phyloP scores from a whole-genome alignment of 2,113 vertebrate species.

The Thinocorus orbignyianus region DNA sequence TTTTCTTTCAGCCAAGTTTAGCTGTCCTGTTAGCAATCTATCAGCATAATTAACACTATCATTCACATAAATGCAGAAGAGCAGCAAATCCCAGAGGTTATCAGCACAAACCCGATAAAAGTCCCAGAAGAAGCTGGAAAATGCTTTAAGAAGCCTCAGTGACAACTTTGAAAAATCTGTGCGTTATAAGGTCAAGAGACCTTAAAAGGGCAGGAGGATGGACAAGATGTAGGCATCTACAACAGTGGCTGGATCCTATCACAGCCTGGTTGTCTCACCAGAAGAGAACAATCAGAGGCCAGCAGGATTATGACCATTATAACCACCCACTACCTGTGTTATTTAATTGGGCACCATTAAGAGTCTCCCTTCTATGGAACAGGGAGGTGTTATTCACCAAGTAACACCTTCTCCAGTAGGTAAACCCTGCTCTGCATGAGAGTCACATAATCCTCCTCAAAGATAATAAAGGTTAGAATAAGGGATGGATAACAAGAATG shows the following conservation, averaged over 20 bases:
- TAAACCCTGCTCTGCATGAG: background rate
- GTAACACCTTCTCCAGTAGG: background rate
- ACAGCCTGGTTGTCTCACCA: background rate
- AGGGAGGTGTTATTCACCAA: background rate
- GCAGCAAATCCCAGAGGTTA: constrained; percentile 10
- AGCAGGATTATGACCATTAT: background rate
- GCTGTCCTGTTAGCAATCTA: constrained; percentile 34
- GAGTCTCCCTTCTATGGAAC: accelerated
- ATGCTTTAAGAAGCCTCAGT: background rate
- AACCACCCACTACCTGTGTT: accelerated
- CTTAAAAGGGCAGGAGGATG: background rate
- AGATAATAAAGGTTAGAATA: background rate
- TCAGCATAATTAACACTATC: constrained; percentile 25
- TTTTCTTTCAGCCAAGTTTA: constrained; percentile 40
- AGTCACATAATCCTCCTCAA: background rate
- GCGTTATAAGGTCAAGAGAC: background rate
- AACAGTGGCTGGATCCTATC: background rate
- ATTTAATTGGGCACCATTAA: background rate
- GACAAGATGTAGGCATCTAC: background rate
- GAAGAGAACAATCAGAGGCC: background rate
- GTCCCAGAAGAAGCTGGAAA: background rate
- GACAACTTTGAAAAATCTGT: background rate
- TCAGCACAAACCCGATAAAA: background rate
- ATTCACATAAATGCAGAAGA: background rate
- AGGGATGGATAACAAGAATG: background rate